Evolutionary conservation across 2,888 invertebrate species (phyloP), one percentile per base, ranked within the genome.

Genomic region (Cybosia mesomella): DNA sequence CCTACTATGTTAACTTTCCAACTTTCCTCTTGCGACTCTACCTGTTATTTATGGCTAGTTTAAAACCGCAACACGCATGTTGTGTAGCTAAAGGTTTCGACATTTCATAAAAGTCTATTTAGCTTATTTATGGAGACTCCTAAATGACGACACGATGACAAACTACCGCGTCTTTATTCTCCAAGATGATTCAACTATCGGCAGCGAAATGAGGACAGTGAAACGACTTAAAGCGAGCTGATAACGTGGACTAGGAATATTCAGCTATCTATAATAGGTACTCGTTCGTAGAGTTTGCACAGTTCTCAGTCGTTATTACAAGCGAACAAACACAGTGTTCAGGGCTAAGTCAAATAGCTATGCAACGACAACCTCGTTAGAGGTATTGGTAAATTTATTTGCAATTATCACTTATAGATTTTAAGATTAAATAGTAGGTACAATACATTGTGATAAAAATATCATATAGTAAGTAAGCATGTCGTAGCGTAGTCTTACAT

Each of bases 181-280:
- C 63, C 61, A 67, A 73, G 70, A 78, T 78, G 85, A 84, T 82
- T 87, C 83, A 86, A 81, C 78, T 82, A 80, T 82, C 70, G 79
- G 74, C 73, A 79, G 77, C 77, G 77, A 87, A 92, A 88, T 77
- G 89, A 84, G 93, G 90, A 85, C 92, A 86, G 86, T 85, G 91
- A 91, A 90, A 89, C 90, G 89, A 92, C 90, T 91, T 88, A 87
- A 89, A 79, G 79, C 87, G 85, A 87, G 81, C 87, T 88, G 93
- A 93, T 93, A 93, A 93, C 88, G 83, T 77, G 85, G 86, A 88
- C 87, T 89, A 88, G 86, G 86, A 87, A 84, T 84, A 86, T 85
- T 88, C 83, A 77, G 84, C 84, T 88, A 86, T 88, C 87, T 87
- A 75, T 78, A 83, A 75, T 79, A 83, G 80, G 81, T 83, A 82